Conservation (phyloP, 2,888 invertebrate species). For the Cantharis flavilabris region DNA sequence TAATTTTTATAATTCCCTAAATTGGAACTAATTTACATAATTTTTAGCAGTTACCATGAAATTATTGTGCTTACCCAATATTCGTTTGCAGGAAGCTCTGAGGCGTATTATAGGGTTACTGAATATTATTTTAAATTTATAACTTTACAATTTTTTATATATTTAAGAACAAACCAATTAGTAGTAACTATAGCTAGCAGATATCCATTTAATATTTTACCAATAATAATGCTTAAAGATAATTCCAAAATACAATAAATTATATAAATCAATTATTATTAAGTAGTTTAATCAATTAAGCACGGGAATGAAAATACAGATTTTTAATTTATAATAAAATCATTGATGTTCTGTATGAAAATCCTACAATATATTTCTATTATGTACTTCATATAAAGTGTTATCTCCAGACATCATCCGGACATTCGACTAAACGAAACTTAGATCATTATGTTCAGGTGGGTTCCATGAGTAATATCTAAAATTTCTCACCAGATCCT, state of each 20-base stretch:
- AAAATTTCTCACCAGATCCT: no score
- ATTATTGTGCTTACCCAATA: slow-evolving; percentile 4
- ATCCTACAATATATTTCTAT: no score
- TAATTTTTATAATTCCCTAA: slow-evolving; percentile 6
- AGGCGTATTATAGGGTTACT: neutral
- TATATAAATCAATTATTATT: neutral
- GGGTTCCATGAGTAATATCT: no score
- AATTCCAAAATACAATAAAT: no score
- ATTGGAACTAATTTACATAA: neutral
- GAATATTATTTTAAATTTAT: neutral
- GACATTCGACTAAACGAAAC: no score
- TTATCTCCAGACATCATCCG: no score
- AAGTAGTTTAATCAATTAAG: neutral
- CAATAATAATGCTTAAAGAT: no score
- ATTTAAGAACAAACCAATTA: neutral
- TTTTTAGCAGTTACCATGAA: neutral
- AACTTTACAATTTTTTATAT: neutral
- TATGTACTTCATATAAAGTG: no score
- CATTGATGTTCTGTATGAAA: no score
- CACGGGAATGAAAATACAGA: neutral
- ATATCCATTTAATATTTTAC: neutral
- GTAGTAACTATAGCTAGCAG: neutral
- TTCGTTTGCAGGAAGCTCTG: neutral
- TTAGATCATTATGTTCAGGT: no score
- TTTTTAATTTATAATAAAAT: no score